Percentiles rank a stretch among this genome's conserved stretches.
Evolutionary conservation across 2,797 vertebrate species (phyloP).

Genomic region (Malurus splendens): DNA sequence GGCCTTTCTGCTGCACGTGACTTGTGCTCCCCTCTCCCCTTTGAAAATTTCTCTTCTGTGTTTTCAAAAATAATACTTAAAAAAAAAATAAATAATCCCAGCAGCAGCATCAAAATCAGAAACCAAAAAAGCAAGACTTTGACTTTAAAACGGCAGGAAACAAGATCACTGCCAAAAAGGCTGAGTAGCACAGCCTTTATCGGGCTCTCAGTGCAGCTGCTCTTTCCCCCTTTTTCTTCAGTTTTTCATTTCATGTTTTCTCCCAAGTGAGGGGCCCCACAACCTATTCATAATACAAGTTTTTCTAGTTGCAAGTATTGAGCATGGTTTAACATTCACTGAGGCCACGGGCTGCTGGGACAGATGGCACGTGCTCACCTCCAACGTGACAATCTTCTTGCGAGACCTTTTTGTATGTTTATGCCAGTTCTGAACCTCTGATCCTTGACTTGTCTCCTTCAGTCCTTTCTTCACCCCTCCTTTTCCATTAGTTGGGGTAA

Average conservation of each 20-base stretch:
- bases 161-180: neutral
- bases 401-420: accelerated
- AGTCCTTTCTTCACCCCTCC: neutral
- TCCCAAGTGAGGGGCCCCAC: neutral
- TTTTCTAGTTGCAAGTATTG: neutral
- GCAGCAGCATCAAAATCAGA: neutral
- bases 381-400: accelerated
- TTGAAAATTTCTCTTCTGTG: neutral
- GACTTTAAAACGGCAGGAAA: neutral
- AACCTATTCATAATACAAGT: neutral
- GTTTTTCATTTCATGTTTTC: constrained; percentile 24
- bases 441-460: neutral
- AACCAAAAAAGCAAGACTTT: neutral
- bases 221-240: neutral
- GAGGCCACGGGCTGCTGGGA: accelerated
- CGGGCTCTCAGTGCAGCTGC: neutral
- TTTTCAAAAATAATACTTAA: neutral
- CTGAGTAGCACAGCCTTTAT: neutral
- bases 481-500: neutral
- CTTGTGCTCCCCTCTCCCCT: neutral
- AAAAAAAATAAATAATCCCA: neutral
- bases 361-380: neutral
- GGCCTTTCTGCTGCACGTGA: accelerated
- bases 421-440: neutral
- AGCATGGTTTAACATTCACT: neutral